Conservation (phyloP, 2,888 invertebrate genomes). For the Pollenia labialis region DNA sequence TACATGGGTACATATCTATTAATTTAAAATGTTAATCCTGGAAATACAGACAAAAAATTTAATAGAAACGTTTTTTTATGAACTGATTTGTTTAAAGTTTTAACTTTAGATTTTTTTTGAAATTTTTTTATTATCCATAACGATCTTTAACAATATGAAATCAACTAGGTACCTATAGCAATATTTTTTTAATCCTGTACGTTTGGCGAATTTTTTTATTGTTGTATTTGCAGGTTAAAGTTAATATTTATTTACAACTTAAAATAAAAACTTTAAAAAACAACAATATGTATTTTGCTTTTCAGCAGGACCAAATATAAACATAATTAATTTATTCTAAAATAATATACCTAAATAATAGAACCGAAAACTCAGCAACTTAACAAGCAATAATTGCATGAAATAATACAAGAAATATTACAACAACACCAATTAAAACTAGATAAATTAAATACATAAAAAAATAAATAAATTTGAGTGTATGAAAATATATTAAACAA, state of each 20-base stretch:
- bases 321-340: conserved; percentile 15
- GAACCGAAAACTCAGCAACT: conserved; percentile 31
- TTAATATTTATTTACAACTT: background rate
- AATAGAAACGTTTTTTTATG: no score
- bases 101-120: no score
- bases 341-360: conserved; percentile 1
- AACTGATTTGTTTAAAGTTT: no score
- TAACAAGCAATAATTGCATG: conserved; percentile 63
- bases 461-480: conserved; percentile 43
- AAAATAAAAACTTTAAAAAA: background rate
- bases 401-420: conserved; percentile 45
- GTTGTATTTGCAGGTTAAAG: no score
- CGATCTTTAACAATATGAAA: no score
- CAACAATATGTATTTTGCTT: background rate
- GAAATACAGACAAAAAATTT: no score
- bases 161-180: no score
- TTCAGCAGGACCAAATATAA: conserved; percentile 51
- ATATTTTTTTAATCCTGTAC: no score
- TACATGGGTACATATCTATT: no score
- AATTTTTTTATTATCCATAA: no score
- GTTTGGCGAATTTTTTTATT: no score
- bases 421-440: conserved; percentile 61
- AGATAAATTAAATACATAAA: conserved; percentile 21
- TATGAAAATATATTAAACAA: conserved; percentile 2
- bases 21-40: no score